Conservation (phyloP, 1,140 invertebrate genomes). For the Linepithema humile region DNA sequence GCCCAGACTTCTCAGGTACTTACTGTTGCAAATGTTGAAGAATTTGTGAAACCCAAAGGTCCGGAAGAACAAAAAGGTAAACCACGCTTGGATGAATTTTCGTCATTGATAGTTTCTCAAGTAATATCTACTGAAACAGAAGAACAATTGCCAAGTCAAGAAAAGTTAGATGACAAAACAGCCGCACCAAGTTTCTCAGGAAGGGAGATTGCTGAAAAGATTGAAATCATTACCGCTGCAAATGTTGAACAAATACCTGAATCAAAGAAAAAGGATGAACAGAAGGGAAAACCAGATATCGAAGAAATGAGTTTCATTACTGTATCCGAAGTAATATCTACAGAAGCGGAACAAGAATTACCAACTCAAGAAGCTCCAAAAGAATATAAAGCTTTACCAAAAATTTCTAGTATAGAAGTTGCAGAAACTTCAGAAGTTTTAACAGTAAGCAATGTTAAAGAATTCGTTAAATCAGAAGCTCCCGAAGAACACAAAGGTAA, state of each 20-base stretch:
- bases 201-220: conserved; percentile 75
- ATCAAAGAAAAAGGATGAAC: conserved; percentile 59
- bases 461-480: conserved; percentile 58
- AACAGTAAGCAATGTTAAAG: conserved; percentile 66
- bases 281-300: conserved; percentile 66
- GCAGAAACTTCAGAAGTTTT: conserved; percentile 75
- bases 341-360: conserved; percentile 72
- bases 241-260: conserved; percentile 69
- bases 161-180: conserved; percentile 65
- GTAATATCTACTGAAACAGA: conserved; percentile 77
- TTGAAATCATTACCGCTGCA: conserved; percentile 67
- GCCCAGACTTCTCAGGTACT: conserved; percentile 76
- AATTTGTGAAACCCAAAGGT: conserved; percentile 56
- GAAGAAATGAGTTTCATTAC: conserved; percentile 74
- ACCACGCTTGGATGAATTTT: conserved; percentile 74
- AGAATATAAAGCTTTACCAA: conserved; percentile 65
- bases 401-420: conserved; percentile 72
- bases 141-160: conserved; percentile 56
- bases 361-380: conserved; percentile 63
- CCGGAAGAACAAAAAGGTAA: conserved; percentile 72
- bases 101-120: conserved; percentile 77
- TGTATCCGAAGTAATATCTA: conserved; percentile 73
- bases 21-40: conserved; percentile 65
- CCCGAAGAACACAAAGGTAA: conserved; percentile 72
- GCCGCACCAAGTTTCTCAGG: conserved; percentile 69